A percentile compares a stretch with the other conserved stretches of the same genome.
phyloP scores from a whole-genome alignment of 2,888 invertebrate species.

The Cephus spinipes region DNA sequence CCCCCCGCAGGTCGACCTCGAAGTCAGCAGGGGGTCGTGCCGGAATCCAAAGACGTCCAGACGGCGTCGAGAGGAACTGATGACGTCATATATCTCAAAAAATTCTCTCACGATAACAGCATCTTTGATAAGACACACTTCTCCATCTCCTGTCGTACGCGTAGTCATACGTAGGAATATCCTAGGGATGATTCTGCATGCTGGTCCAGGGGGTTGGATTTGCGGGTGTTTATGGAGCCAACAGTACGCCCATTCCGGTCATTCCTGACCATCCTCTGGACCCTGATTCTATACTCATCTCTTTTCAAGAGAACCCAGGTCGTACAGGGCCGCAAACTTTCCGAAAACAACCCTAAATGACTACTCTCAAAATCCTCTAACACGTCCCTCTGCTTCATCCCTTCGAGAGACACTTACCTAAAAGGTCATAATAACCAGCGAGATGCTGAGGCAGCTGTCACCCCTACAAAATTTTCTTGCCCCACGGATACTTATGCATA shows the following conservation, averaged over 20 bases:
- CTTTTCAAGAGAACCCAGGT: background rate
- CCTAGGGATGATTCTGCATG: background rate
- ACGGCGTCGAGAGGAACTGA: slow-evolving; percentile 24
- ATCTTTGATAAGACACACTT: slow-evolving; percentile 1
- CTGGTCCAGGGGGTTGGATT: slow-evolving; percentile 24
- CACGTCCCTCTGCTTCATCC: background rate
- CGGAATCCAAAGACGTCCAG: slow-evolving; percentile 43
- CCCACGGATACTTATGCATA: background rate
- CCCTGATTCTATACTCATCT: slow-evolving; percentile 8
- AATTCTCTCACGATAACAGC: background rate
- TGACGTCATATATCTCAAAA: background rate
- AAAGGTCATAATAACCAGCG: slow-evolving; percentile 30
- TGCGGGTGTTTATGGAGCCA: slow-evolving; percentile 56
- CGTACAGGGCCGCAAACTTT: slow-evolving; percentile 1
- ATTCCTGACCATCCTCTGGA: slow-evolving; percentile 13
- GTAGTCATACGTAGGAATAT: background rate
- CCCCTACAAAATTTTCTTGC: slow-evolving; percentile 17
- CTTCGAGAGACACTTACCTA: slow-evolving; percentile 35
- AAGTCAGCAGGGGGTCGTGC: slow-evolving; percentile 48
- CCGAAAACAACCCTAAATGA: background rate
- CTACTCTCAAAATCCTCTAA: background rate
- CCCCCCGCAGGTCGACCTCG: slow-evolving; percentile 57
- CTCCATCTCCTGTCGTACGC: background rate
- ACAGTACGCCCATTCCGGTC: slow-evolving; percentile 48
- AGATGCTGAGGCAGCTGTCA: slow-evolving; percentile 14